phyloP scores from a whole-genome alignment of 2,113 vertebrate species.

The Morone chrysops region DNA sequence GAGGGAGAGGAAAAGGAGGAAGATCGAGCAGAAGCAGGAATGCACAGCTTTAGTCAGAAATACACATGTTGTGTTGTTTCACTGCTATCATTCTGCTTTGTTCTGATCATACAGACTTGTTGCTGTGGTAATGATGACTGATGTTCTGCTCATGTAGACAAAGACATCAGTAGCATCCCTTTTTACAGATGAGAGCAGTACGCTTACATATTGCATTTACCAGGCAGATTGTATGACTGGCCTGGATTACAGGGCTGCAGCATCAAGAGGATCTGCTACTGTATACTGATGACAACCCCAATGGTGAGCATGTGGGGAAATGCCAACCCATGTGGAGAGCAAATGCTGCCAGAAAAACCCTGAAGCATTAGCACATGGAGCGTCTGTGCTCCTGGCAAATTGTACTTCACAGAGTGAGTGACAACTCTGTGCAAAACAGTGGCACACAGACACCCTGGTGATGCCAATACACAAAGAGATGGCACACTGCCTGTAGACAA shows the following conservation, averaged over 20 bases:
- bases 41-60: too few relatives aligned
- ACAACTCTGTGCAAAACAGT: not conserved
- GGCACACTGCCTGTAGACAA: not conserved
- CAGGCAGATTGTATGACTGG: not conserved
- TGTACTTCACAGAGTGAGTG: not conserved
- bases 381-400: not conserved
- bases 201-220: not conserved
- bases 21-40: not conserved
- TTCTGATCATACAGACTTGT: not conserved
- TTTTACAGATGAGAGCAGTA: not conserved
- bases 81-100: not conserved
- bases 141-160: not conserved
- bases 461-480: constrained; percentile 9
- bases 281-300: not conserved
- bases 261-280: not conserved
- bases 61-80: too few relatives aligned
- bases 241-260: not conserved
- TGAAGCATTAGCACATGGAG: constrained; percentile 9
- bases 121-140: not conserved
- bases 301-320: not conserved
- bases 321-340: constrained; percentile 32
- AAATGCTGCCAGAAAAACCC: constrained; percentile 8
- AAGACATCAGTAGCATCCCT: not conserved
- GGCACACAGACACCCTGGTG: not conserved
- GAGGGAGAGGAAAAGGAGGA: not conserved